phyloP scores from a whole-genome alignment of 2,113 vertebrate genomes.

The Paracanthobrama guichenoti region DNA sequence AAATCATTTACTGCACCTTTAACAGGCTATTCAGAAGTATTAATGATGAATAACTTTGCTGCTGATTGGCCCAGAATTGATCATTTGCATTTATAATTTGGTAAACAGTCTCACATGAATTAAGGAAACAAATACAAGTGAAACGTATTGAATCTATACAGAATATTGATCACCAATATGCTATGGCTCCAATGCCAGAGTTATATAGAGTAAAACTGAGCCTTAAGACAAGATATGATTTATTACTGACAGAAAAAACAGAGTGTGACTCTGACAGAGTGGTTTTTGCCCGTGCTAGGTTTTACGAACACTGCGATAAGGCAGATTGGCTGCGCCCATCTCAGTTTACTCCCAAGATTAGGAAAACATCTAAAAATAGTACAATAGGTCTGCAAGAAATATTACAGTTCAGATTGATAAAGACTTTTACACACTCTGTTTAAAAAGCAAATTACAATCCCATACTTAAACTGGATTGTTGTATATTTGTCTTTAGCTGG shows the following conservation, averaged over 20 bases:
- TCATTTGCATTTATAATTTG: neutral
- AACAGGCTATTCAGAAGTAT: neutral
- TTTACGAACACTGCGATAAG: neutral
- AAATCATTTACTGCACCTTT: too few species aligned
- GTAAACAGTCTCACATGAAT: neutral
- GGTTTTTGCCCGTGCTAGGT: neutral
- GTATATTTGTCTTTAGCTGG: neutral
- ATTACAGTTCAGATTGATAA: neutral
- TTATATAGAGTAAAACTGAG: neutral
- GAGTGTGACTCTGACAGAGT: neutral
- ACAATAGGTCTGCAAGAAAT: neutral
- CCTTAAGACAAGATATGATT: conserved; percentile 5
- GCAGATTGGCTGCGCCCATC: neutral
- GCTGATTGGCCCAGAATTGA: neutral
- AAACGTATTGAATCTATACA: neutral
- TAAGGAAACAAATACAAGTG: neutral
- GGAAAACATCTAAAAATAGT: neutral
- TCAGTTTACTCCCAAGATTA: neutral
- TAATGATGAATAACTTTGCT: neutral
- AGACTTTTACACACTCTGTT: neutral
- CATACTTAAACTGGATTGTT: neutral
- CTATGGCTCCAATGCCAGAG: neutral
- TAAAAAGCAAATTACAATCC: neutral
- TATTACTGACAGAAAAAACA: neutral
- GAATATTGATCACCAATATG: neutral